Base-by-base conservation (phyloP, 2,113 vertebrate genomes). In the Oplegnathus fasciatus region DNA sequence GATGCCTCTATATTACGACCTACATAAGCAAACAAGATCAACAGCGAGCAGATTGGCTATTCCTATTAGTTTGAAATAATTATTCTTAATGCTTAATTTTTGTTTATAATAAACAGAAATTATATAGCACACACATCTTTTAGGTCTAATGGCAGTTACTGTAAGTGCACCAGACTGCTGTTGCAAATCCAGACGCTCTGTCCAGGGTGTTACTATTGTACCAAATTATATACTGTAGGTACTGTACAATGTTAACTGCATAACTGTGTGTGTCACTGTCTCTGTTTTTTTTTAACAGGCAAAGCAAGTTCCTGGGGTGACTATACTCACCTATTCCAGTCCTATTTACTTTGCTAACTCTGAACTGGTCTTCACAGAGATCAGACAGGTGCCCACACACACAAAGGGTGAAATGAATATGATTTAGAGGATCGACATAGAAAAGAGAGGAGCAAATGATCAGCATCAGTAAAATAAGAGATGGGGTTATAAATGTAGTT, bases 281-380 rank as follows among this genome's bases (percentile, higher is more conserved):
- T 61, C 2, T 9, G 11, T 30, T 54, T 10, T 83, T 5, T 9
- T 68, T 73, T 69, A 28, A 24, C 69, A 99, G 97, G 97, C 95
- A 72, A 93, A 88, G 52, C 95, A 96, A 82, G 44, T 98, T 86
- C 96, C 96, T 0, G 97, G 97, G 0, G 92, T 98, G 64, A 98
- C 96, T 70, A 93, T 98, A 40, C 96, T 98, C 92, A 95, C 92
- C 57, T 97, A 95, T 66, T 96, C 96, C 0, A 93, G 94, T 73
- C 96, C 97, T 0, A 0, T 98, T 74, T 97, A 97, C 90, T 98
- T 97, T 82, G 96, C 97, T 85, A 98, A 98, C 0, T 95, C 95
- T 50, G 97, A 97, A 84, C 46, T 97, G 66, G 95, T 97, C 0
- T 93, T 96, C 3, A 95, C 95, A 0, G 87, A 95, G 0, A 93